Conservation (phyloP, 2,888 invertebrate genomes). For the Tiliacea aurago region DNA sequence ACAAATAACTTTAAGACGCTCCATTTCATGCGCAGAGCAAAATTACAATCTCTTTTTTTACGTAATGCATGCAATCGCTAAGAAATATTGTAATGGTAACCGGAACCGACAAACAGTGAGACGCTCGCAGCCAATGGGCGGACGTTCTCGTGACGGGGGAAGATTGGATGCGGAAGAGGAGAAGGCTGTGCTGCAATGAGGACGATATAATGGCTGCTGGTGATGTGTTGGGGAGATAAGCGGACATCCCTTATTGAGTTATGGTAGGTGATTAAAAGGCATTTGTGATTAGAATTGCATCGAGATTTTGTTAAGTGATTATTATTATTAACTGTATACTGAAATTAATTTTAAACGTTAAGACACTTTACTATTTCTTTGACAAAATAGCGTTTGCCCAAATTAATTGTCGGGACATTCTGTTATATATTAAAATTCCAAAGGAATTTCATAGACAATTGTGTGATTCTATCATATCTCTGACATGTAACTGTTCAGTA, state of each 20-base stretch:
- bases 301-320: not conserved
- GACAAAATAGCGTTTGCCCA: not conserved
- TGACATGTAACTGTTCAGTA: too few species aligned
- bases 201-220: conserved; percentile 13
- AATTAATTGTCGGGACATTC: not conserved
- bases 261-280: not conserved
- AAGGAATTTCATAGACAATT: not conserved
- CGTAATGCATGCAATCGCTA: conserved; percentile 25
- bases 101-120: conserved; percentile 51
- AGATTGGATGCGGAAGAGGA: conserved; percentile 34
- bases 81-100: conserved; percentile 51
- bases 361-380: not conserved
- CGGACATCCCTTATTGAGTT: not conserved
- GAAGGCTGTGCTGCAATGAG: not conserved
- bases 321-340: not conserved
- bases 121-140: conserved; percentile 44
- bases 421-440: not conserved
- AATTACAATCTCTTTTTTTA: conserved; percentile 11
- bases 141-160: conserved; percentile 38
- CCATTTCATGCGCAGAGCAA: not conserved
- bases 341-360: not conserved
- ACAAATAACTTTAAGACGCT: not conserved
- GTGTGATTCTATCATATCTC: too few species aligned
- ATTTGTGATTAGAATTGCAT: not conserved
- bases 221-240: not conserved